Conservation (phyloP, 2,113 vertebrate genomes). For the Apistogramma diplotaenia region DNA sequence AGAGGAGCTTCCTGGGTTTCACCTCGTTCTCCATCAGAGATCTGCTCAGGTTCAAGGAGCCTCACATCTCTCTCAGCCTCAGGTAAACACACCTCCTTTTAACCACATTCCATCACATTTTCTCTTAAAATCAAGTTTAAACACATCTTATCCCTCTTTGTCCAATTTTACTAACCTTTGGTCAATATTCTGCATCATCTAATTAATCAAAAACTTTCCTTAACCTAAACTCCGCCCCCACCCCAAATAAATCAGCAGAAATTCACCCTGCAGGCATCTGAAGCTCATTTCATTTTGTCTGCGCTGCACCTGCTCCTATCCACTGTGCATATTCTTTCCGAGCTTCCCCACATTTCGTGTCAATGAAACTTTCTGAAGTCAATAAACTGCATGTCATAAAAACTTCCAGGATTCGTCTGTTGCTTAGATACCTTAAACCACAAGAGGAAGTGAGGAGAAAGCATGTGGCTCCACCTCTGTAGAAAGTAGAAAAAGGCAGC, state of each 20-base stretch:
- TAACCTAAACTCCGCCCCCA: neutral
- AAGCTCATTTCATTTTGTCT: neutral
- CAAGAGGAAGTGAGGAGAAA: conserved; percentile 46
- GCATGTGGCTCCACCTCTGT: neutral
- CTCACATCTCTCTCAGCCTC: conserved; percentile 25
- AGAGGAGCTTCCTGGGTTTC: conserved; percentile 52
- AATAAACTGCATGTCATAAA: neutral
- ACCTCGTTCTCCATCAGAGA: conserved; percentile 61
- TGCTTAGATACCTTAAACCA: conserved; percentile 42
- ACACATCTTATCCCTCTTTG: neutral
- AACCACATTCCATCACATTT: neutral
- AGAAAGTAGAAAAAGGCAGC: neutral
- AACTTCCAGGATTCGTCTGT: conserved; percentile 31
- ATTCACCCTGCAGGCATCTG: neutral
- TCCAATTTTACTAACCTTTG: neutral
- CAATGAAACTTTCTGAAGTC: neutral
- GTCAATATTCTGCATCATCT: fast-evolving
- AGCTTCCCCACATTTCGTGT: neutral
- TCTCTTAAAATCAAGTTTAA: neutral
- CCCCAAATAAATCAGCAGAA: neutral
- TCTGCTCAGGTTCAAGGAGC: conserved; percentile 44
- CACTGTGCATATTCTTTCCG: neutral
- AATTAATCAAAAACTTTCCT: neutral
- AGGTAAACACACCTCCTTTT: conserved; percentile 38
- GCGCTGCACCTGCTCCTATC: neutral